These are phyloP conservation scores for Anolis carolinensis DNA, from an alignment of 2,113 vertebrate species.

Conservation along the genomic window DNA sequence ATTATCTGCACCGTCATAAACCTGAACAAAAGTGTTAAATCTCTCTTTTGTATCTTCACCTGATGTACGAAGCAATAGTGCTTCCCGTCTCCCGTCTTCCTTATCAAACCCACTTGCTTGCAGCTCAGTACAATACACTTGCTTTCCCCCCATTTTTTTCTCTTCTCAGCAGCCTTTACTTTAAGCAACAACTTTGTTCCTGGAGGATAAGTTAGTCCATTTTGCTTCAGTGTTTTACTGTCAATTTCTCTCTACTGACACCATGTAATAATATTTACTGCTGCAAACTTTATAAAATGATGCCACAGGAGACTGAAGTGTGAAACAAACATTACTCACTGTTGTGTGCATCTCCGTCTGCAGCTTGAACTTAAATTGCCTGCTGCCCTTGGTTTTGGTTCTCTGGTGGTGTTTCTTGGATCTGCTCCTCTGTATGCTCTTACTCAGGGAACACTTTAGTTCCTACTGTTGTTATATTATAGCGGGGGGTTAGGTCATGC, in stretches of 20 bases:
- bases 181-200: background rate
- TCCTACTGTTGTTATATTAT: background rate
- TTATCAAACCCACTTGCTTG: background rate
- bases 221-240: background rate
- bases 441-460: background rate
- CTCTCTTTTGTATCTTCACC: background rate
- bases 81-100: background rate
- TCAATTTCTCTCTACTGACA: constrained; percentile 9
- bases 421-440: background rate
- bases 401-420: background rate
- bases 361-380: background rate
- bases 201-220: background rate
- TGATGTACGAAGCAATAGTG: background rate
- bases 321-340: constrained; percentile 1
- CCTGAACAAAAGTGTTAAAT: background rate
- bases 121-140: background rate
- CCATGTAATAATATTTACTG: constrained; percentile 6
- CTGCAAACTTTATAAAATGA: background rate
- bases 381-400: background rate
- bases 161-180: background rate
- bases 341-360: background rate
- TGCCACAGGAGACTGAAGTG: constrained; percentile 8
- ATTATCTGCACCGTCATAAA: background rate
- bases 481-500: background rate
- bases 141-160: background rate